A percentile compares a stretch with the other conserved stretches of the same genome.
Evolutionary conservation across 2,888 invertebrate species (phyloP).

Genomic region (Nymphalis c-album): DNA sequence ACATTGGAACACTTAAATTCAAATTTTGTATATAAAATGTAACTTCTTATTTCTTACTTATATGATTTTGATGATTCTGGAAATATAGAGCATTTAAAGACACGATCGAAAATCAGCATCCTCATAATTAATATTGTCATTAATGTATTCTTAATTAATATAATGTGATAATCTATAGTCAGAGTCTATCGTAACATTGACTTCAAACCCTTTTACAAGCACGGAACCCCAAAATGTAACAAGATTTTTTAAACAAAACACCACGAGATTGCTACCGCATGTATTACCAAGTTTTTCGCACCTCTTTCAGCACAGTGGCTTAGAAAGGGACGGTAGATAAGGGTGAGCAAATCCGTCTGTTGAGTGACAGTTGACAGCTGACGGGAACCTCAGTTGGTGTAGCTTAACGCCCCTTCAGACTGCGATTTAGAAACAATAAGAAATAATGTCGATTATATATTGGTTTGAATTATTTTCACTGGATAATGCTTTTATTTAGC

Average conservation of each 20-base stretch:
- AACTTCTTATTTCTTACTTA: too few relatives aligned
- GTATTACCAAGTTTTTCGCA: slow-evolving; percentile 35
- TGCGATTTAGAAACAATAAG: neutral
- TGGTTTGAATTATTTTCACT: neutral
- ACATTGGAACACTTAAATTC: too few relatives aligned
- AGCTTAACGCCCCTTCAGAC: slow-evolving; percentile 9
- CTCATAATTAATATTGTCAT: too few relatives aligned
- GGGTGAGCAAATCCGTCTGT: slow-evolving; percentile 61
- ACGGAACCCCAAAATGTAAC: slow-evolving; percentile 25
- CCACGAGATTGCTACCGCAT: slow-evolving; percentile 10
- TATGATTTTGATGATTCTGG: too few relatives aligned
- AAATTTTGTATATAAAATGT: too few relatives aligned
- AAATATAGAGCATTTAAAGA: too few relatives aligned
- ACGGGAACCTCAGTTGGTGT: slow-evolving; percentile 44
- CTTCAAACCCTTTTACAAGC: slow-evolving; percentile 7
- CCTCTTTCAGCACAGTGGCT: slow-evolving; percentile 19
- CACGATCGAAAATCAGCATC: too few relatives aligned
- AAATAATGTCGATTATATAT: slow-evolving; percentile 2
- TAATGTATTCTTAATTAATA: neutral
- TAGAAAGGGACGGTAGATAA: slow-evolving; percentile 33
- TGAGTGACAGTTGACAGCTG: slow-evolving; percentile 68
- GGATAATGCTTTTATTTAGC: too few relatives aligned
- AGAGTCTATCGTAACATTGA: neutral
- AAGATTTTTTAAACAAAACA: slow-evolving; percentile 26
- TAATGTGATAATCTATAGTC: neutral